phyloP scores from a whole-genome alignment of 1,140 invertebrate genomes.

The Papilio helenus region DNA sequence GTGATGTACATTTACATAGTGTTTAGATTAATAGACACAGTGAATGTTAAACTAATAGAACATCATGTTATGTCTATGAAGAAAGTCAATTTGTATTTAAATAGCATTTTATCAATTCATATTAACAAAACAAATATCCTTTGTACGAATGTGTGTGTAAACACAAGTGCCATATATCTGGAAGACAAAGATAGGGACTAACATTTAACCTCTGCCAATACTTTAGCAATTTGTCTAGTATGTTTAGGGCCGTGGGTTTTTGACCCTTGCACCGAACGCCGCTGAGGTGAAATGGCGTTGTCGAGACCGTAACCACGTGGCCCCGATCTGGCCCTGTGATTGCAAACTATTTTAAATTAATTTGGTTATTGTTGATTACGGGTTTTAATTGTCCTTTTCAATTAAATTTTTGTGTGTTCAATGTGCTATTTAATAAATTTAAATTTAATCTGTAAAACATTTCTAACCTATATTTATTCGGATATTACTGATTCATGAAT shows the following conservation, averaged over 20 bases:
- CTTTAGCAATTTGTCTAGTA: constrained; percentile 13
- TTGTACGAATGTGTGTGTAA: too few relatives aligned
- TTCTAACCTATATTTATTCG: neutral
- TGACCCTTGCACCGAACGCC: constrained; percentile 42
- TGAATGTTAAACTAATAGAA: neutral
- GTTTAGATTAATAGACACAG: neutral
- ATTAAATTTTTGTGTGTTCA: constrained; percentile 38
- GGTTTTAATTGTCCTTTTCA: constrained; percentile 43
- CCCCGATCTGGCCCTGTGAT: constrained; percentile 61
- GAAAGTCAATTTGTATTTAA: neutral
- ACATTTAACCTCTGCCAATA: constrained; percentile 6
- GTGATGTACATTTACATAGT: neutral
- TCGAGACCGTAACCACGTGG: constrained; percentile 53
- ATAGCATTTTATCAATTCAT: too few relatives aligned
- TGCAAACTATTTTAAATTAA: constrained; percentile 28
- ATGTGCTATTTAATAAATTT: neutral
- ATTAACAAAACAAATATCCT: too few relatives aligned
- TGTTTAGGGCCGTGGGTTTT: neutral
- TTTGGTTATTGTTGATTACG: constrained; percentile 55
- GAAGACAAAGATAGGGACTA: neutral
- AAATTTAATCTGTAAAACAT: neutral
- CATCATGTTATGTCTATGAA: neutral
- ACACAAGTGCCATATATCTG: too few relatives aligned
- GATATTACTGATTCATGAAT: neutral
- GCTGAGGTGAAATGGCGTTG: constrained; percentile 62